Evolutionary conservation across 2,113 vertebrate species (phyloP), one percentile per base, ranked within the genome.

Genomic region (Poecile atricapillus): DNA sequence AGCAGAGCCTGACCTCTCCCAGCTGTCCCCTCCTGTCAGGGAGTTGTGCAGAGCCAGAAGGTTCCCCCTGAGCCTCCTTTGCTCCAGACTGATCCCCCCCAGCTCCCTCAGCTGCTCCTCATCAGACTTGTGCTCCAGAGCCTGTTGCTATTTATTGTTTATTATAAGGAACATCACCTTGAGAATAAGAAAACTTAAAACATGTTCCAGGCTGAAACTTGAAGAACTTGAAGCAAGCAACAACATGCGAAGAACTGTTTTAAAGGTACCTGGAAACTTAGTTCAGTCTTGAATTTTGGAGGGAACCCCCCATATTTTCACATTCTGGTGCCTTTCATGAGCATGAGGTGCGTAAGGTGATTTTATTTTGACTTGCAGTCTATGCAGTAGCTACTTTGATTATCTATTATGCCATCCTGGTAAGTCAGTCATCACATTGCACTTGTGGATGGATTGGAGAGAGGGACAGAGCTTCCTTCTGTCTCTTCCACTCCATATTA

Each of bases 1-100:
- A 62, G 18, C 35, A 76, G 13, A 76, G 47, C 25, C 41, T 5
- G 10, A 3, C 4, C 8, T 27, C 14, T 3, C 4, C 14, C 1
- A 3, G 6, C 46, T 89, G 4, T 0, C 0, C 6, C 2, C 6
- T 89, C 24, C 47, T 83, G 22, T 9, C n/a, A 49, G 41, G 63
- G 20, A 62, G 1, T 10, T 76, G n/a, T 55, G 22, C 3, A 22
- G 24, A 76, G 55, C 21, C 30, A 62, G 1, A 69, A 76, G 20
- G 10, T 47, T 2, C 9, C 9, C 2, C 17, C 41, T 21, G 17
- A 55, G n/a, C 30, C 47, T 62, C 8, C 47, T 69, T 25, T 76
- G 27, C 55, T 30, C 12, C 63, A 41, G 21, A 1, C 70, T 62
- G 47, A 76, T 6, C 17, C 5, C 15, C 15, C 10, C 6, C 27